Base-by-base conservation (phyloP, 1,140 invertebrate species). In the Parasteatoda tepidariorum region DNA sequence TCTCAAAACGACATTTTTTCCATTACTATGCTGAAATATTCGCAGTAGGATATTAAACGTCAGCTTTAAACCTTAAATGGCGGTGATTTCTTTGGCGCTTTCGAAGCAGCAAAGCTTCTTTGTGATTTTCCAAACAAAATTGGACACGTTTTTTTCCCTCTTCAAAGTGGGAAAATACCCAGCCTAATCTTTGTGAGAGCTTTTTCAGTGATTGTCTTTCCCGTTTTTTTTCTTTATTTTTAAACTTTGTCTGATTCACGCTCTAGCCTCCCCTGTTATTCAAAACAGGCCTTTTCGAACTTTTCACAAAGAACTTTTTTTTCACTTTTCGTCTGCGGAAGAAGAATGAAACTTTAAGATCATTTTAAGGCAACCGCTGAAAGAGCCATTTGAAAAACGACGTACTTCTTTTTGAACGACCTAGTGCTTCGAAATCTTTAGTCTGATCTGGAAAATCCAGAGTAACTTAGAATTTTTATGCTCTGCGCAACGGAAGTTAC, bases 341-440 rank as follows among this genome's bases (percentile, higher is more conserved):
- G 28, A 30, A 30, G 31, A 34, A 48, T 61, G 24, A 59, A 22
- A 59, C 24, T 22, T 41, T 34, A 28, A 34, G 57, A 62, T 75
- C 73, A 34, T 75, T 75, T 75, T 38, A 62, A 75, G n/a, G 59
- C 22, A 75, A 62, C 73, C 73, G 73, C 73, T 61, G 73, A 75
- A 75, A 75, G 73, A 54, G n/a, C 59, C 73, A 62, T 75, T 75
- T 75, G 73, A 75, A 75, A 75, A 75, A 75, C 73, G 73, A 75
- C 55, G 57, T 75, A 61, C 73, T 75, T 75, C 73, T 61, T 61
- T 62, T 33, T 22, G 55, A 38, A 38, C 57, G 73, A 75, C 59
- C 73, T n/a, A 38, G n/a, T 15, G 34, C 57, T 26, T 26, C 13
- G 31, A 41, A 75, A 75, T 59, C 33, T 31, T 61, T 61, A 59